Evolutionary conservation across 2,113 vertebrate species (phyloP).

Genomic region (Hemicordylus capensis): DNA sequence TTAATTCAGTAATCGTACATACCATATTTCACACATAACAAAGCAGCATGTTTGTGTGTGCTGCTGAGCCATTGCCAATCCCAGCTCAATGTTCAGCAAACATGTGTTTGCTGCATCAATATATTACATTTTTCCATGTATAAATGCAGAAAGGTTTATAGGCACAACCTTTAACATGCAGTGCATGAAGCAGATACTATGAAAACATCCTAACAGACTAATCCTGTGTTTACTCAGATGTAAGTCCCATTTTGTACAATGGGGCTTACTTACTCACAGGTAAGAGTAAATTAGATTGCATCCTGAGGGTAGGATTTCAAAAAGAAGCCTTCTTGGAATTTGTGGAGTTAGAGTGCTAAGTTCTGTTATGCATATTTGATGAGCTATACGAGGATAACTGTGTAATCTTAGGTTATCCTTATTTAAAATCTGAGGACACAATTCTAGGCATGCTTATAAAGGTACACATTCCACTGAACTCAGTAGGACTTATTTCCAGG

Average conservation of each 20-base stretch:
- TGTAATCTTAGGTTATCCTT: neutral
- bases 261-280: too few relatives aligned
- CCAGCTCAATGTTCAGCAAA: neutral
- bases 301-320: neutral
- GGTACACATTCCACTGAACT: neutral
- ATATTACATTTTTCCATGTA: neutral
- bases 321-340: neutral
- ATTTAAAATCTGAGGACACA: neutral
- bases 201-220: neutral
- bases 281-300: neutral
- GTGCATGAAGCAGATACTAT: neutral
- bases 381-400: neutral
- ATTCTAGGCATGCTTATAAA: neutral
- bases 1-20: neutral
- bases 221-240: too few relatives aligned
- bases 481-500: neutral
- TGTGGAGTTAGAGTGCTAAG: neutral
- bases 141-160: neutral
- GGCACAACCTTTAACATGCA: too few relatives aligned
- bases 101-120: neutral
- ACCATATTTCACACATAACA: neutral
- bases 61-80: too few relatives aligned
- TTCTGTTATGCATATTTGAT: neutral
- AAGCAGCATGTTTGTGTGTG: neutral
- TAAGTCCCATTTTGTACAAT: too few relatives aligned